Conservation (phyloP, 2,113 vertebrate species). For the Rattus rattus region DNA sequence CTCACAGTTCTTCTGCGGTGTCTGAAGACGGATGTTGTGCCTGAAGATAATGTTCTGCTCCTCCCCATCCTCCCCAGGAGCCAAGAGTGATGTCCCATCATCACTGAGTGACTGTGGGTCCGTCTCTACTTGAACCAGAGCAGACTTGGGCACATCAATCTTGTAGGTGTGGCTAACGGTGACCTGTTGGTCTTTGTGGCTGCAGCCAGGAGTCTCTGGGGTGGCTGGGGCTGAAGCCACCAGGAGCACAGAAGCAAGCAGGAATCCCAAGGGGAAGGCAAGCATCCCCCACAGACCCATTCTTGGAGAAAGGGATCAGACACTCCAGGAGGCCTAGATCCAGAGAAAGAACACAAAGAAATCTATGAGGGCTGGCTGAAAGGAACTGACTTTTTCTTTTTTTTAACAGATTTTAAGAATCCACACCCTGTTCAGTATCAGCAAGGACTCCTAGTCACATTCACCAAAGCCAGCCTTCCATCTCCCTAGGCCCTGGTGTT, state of each 20-base stretch:
- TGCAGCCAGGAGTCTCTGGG: slow-evolving; percentile 69
- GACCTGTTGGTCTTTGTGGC: slow-evolving; percentile 84
- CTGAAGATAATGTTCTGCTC: slow-evolving; percentile 92
- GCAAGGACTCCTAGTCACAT: not conserved
- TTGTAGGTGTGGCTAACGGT: slow-evolving; percentile 93
- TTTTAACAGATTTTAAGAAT: no score
- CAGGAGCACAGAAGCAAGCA: slow-evolving; percentile 83
- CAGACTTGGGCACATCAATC: slow-evolving; percentile 86
- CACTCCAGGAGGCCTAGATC: slow-evolving; percentile 43
- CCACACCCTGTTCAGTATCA: not conserved
- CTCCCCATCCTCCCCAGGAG: slow-evolving; percentile 60
- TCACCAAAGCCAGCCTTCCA: not conserved
- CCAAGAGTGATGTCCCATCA: slow-evolving; percentile 74
- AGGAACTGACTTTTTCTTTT: not conserved
- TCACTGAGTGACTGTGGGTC: slow-evolving; percentile 83
- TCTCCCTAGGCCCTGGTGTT: not conserved
- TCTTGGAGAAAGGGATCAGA: slow-evolving; percentile 26
- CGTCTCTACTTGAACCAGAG: slow-evolving; percentile 87
- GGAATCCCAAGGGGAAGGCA: slow-evolving; percentile 79
- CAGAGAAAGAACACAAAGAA: not conserved
- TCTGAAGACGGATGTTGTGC: slow-evolving; percentile 91
- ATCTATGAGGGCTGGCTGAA: not conserved
- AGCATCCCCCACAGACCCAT: slow-evolving; percentile 74
- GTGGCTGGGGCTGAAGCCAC: slow-evolving; percentile 76
- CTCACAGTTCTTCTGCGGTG: slow-evolving; percentile 87